Evolutionary conservation across 2,113 vertebrate species (phyloP).

Genomic region (Nestor notabilis): DNA sequence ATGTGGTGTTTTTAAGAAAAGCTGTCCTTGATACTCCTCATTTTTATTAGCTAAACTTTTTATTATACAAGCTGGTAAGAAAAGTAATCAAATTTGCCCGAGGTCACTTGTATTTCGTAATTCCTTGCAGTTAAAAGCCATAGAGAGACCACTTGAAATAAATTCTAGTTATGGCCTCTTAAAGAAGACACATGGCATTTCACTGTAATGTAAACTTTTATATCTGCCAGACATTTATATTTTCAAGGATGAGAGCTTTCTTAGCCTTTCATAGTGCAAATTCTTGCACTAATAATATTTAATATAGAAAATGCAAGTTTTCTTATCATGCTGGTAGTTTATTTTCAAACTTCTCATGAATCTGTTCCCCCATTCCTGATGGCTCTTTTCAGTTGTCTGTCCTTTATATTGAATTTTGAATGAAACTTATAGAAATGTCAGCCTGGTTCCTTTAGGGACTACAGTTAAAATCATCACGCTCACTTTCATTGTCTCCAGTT

Average conservation of each 20-base stretch:
- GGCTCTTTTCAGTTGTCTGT: neutral
- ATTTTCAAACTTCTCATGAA: neutral
- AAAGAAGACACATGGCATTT: neutral
- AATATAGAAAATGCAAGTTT: neutral
- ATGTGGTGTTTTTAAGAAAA: neutral
- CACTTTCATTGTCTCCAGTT: neutral
- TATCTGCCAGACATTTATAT: neutral
- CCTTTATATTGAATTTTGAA: neutral
- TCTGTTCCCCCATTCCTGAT: neutral
- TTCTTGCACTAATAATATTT: neutral
- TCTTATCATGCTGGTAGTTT: neutral
- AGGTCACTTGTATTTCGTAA: neutral
- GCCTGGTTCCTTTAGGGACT: neutral
- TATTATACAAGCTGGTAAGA: neutral
- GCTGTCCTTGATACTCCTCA: neutral
- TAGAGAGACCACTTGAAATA: neutral
- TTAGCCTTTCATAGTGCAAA: neutral
- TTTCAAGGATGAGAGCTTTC: neutral
- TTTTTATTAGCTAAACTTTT: neutral
- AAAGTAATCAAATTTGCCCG: constrained; percentile 14
- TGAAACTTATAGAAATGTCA: neutral
- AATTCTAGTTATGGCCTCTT: neutral
- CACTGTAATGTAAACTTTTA: neutral
- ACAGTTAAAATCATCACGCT: neutral
- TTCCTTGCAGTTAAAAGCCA: neutral